phyloP scores from a whole-genome alignment of 2,888 invertebrate genomes.

The Agrotis ipsilon region DNA sequence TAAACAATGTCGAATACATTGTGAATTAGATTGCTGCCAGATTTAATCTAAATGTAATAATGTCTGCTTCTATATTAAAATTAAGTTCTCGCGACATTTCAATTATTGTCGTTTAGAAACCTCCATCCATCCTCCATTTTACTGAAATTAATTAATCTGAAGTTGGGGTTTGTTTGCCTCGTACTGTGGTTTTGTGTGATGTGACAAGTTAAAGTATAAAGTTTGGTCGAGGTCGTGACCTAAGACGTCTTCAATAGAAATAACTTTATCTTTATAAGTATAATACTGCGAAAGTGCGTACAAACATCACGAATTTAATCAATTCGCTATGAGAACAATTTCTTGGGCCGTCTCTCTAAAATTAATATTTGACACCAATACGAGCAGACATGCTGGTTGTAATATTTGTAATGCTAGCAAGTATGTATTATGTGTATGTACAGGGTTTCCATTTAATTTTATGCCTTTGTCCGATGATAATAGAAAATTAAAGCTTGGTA shows the following conservation, averaged over 20 bases:
- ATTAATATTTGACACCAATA: slow-evolving; percentile 33
- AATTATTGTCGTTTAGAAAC: slow-evolving; percentile 1
- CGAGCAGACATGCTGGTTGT: slow-evolving; percentile 2
- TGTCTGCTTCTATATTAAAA: slow-evolving; percentile 3
- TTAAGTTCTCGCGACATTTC: slow-evolving; percentile 1
- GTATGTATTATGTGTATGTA: not conserved
- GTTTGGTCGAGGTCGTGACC: slow-evolving; percentile 22
- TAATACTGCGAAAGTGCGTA: slow-evolving; percentile 16
- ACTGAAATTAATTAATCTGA: slow-evolving; percentile 27
- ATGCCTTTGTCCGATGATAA: not conserved
- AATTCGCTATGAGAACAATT: slow-evolving; percentile 39
- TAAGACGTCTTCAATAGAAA: slow-evolving; percentile 16
- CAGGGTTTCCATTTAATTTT: slow-evolving; percentile 6
- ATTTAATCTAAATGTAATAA: slow-evolving; percentile 7
- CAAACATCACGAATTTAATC: slow-evolving; percentile 32
- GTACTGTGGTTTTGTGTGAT: slow-evolving; percentile 21
- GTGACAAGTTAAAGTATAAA: slow-evolving; percentile 28
- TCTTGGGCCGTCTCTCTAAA: slow-evolving; percentile 26
- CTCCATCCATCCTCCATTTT: not conserved
- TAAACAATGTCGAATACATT: not conserved
- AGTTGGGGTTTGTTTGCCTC: slow-evolving; percentile 27
- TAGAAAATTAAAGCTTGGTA: slow-evolving; percentile 17
- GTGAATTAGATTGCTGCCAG: slow-evolving; percentile 2
- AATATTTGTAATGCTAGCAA: slow-evolving; percentile 11
- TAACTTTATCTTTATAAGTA: not conserved